Percentiles rank a stretch among this genome's conserved stretches.
Evolutionary conservation across 1,140 invertebrate genomes (phyloP).

Genomic region (Ips typographus): DNA sequence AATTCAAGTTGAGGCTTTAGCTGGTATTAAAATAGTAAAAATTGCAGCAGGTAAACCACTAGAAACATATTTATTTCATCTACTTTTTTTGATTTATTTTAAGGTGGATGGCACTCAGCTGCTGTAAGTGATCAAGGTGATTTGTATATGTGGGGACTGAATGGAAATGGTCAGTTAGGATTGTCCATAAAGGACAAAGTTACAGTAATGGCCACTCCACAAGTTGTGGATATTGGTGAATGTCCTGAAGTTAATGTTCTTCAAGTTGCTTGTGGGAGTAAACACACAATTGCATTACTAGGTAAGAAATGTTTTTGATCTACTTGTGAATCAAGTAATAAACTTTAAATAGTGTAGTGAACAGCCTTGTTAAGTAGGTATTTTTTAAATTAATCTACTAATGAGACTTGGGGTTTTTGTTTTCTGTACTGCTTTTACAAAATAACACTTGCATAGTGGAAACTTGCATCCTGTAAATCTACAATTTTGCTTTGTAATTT

Average conservation of each 20-base stretch:
- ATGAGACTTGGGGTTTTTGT: too few species aligned
- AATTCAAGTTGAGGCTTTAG: constrained; percentile 66
- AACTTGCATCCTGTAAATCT: too few species aligned
- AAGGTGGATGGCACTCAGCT: constrained; percentile 81
- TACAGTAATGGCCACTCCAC: constrained; percentile 44
- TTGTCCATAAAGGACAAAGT: constrained; percentile 45
- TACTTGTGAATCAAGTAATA: too few species aligned
- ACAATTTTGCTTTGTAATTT: neutral
- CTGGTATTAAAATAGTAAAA: constrained; percentile 67
- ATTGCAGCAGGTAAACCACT: constrained; percentile 59
- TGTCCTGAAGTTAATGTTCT: constrained; percentile 53
- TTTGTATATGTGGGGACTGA: constrained; percentile 91
- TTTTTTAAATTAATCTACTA: too few species aligned
- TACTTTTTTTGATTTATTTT: neutral
- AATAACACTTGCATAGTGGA: too few species aligned
- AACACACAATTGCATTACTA: constrained; percentile 64
- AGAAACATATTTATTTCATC: neutral
- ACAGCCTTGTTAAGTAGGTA: too few species aligned
- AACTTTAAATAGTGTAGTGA: too few species aligned
- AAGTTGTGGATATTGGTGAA: constrained; percentile 53
- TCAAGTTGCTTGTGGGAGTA: constrained; percentile 66
- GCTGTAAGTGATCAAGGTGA: constrained; percentile 75
- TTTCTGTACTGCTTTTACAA: too few species aligned
- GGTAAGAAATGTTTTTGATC: constrained; percentile 43
- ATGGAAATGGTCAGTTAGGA: constrained; percentile 83